Conservation (phyloP, 2,113 vertebrate genomes). For the Ptilorrhoa leucosticta region DNA sequence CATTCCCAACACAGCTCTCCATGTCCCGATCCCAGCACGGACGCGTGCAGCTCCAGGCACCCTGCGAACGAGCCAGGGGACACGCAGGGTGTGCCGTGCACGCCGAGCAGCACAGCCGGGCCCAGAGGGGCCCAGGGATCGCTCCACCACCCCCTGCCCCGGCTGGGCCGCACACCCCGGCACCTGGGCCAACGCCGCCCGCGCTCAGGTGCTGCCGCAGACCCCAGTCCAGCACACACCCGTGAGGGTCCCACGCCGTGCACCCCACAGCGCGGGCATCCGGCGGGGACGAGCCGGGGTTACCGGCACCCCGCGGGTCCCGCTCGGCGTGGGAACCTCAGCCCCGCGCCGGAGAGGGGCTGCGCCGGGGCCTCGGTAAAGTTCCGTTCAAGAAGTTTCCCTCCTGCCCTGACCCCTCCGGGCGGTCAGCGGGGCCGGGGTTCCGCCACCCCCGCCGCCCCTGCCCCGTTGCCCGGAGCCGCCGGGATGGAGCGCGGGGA, state of each 20-base stretch:
- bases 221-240: rapidly evolving
- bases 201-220: neutral
- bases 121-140: neutral
- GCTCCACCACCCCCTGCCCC: neutral
- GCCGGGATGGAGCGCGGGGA: neutral
- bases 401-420: neutral
- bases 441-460: neutral
- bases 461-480: neutral
- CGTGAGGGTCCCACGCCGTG: rapidly evolving
- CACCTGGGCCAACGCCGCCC: rapidly evolving
- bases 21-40: neutral
- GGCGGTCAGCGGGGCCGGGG: neutral
- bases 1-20: neutral
- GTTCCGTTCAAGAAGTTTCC: neutral
- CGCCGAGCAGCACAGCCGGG: neutral
- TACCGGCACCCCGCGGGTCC: neutral
- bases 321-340: neutral
- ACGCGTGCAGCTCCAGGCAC: rapidly evolving
- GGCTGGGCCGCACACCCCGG: rapidly evolving
- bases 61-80: rapidly evolving
- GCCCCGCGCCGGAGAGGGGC: neutral
- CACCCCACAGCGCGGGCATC: neutral
- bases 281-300: neutral
- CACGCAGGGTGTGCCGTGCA: rapidly evolving
- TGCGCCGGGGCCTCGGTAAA: neutral